Percentiles rank a stretch among this genome's conserved stretches.
phyloP scores from a whole-genome alignment of 1,140 invertebrate genomes.

The Sinonovacula constricta region DNA sequence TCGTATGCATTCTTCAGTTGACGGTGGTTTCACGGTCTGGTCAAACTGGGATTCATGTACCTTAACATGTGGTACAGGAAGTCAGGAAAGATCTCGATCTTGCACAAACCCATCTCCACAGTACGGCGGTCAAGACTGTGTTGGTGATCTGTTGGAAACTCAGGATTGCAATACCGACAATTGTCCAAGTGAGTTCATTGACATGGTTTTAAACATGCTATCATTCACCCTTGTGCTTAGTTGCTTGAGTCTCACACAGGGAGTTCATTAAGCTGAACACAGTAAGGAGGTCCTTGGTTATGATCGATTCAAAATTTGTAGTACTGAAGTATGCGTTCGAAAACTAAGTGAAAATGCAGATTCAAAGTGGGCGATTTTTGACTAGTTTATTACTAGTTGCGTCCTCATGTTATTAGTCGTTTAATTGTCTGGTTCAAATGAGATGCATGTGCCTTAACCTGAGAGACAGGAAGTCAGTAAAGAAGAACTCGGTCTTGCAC shows the following conservation, averaged over 20 bases:
- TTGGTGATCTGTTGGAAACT: neutral
- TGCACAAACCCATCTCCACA: constrained; percentile 55
- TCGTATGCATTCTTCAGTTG: no score
- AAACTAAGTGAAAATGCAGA: no score
- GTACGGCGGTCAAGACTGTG: constrained; percentile 44
- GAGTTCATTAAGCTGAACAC: no score
- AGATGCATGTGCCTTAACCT: neutral
- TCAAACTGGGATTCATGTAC: constrained; percentile 29
- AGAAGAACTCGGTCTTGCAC: neutral
- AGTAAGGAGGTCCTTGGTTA: no score
- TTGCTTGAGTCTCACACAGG: no score
- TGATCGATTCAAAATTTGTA: no score
- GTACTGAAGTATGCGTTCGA: no score
- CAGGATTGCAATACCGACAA: neutral
- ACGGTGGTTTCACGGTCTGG: constrained; percentile 57
- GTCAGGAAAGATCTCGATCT: constrained; percentile 22
- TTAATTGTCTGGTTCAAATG: neutral
- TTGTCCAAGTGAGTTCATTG: constrained; percentile 26
- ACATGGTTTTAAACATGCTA: no score
- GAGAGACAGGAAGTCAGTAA: constrained; percentile 1
- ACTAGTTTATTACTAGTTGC: no score
- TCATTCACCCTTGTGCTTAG: no score
- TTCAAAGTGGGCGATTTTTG: no score
- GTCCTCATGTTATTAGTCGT: constrained; percentile 7
- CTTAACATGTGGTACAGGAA: constrained; percentile 54